These are phyloP conservation scores for Apus apus DNA, from an alignment of 2,113 vertebrate genomes.

Conservation along the genomic window DNA sequence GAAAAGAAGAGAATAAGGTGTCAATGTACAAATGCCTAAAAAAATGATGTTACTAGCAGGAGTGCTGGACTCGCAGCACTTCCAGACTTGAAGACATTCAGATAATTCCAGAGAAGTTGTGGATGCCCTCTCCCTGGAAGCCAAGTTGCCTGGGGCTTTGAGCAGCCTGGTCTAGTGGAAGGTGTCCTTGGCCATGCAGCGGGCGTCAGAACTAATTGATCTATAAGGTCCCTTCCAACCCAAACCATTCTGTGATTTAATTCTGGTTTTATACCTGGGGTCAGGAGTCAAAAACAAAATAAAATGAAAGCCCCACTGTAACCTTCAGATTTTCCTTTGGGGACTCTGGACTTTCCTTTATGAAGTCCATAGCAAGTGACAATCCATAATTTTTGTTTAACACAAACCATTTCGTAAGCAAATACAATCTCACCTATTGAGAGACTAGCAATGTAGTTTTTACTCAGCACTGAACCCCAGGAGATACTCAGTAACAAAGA, in stretches of 20 bases:
- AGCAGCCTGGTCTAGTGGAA: no score
- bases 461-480: neutral
- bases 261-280: neutral
- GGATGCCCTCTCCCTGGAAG: no score
- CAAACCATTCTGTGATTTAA: neutral
- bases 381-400: neutral
- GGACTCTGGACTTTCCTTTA: neutral
- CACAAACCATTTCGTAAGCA: neutral
- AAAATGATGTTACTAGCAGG: neutral
- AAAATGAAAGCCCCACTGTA: neutral
- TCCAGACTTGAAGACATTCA: neutral
- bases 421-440: neutral
- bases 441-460: neutral
- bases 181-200: no score
- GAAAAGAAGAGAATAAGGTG: neutral
- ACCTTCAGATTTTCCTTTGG: neutral
- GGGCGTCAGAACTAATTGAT: no score
- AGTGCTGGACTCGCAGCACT: neutral
- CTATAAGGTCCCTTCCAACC: no score
- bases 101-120: no score
- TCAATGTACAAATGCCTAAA: neutral
- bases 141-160: no score
- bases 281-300: accelerated
- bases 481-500: neutral
- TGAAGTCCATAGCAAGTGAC: neutral